Conservation (phyloP, 1,140 invertebrate genomes). For the Philotrypesis tridentata region DNA sequence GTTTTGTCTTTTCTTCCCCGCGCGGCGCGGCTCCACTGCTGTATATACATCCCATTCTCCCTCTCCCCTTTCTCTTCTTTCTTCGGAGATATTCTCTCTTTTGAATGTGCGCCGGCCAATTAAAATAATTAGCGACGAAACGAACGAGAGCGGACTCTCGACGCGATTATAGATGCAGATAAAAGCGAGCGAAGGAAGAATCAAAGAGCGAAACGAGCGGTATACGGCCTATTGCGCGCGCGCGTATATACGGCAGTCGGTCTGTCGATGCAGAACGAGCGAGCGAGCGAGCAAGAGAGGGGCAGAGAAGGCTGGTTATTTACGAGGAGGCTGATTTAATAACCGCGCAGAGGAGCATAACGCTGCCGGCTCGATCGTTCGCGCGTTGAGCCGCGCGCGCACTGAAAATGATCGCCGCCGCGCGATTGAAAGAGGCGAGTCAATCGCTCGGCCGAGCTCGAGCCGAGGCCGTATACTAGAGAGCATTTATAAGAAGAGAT, state of each 20-base stretch:
- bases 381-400: background rate
- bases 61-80: background rate
- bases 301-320: conserved; percentile 59
- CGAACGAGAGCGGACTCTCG: conserved; percentile 62
- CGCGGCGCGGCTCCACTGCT: too few species aligned
- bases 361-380: conserved; percentile 47
- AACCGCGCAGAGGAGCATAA: conserved; percentile 58
- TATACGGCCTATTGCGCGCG: background rate
- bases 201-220: conserved; percentile 21
- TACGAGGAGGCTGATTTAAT: conserved; percentile 66
- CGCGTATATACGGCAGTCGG: background rate
- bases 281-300: conserved; percentile 37
- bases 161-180: conserved; percentile 65
- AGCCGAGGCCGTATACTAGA: background rate
- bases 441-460: conserved; percentile 11
- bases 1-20: conserved; percentile 20
- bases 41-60: conserved; percentile 26
- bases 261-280: conserved; percentile 2
- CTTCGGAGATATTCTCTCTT: conserved; percentile 58
- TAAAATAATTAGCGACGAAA: conserved; percentile 72
- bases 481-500: conserved; percentile 37
- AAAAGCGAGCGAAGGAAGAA: conserved; percentile 49
- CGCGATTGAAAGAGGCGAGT: conserved; percentile 48
- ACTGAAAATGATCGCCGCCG: conserved; percentile 34
- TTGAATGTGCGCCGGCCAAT: conserved; percentile 70